Base-by-base conservation (phyloP, 2,888 invertebrate species). In the Lithophane socia region DNA sequence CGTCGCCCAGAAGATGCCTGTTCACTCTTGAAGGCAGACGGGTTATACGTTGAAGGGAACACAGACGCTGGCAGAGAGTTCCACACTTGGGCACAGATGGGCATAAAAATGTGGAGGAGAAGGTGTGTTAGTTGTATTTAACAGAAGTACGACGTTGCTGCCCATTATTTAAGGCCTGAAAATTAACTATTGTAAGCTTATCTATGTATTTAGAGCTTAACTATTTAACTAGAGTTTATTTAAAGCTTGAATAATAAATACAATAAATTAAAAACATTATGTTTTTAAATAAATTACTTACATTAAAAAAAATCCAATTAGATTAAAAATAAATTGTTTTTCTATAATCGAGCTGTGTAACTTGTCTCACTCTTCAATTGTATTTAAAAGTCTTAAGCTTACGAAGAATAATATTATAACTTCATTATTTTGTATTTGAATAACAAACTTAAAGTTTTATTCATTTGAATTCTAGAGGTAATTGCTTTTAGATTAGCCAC, bases 391-490 rank as follows among this genome's bases (percentile, higher is more conserved):
- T 60, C 12, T 0, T 29, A 8, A 44, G 37, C 13, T 66, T 47
- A 16, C 49, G 21, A 66, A 76, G 58, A 49, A 61, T 64, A 60
- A 56, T 42, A 61, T 58, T 66, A 5, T 18, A 24, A 67, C 5
- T 52, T 54, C 44, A 73, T 85, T 75, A 70, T 66, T 52, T 80
- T 77, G 29, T 61, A 77, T 77, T 44, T 47, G 68, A 73, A 60
- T 73, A 29, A 18, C 29, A 13, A 79, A 49, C 13, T 42, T 29
- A 37, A 68, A 52, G 21, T 21, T 73, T 60, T 13, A 63, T 80
- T 65, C 49, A 49, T 67, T 74, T 77, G 10, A 54, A 66, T 80
- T 77, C 49, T 49, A 18, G 37, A 24, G 9, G 3, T 21, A 80
- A 77, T 84, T 63, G 29, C 52, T 66, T 78, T 81, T 72, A 42